A percentile compares a stretch with the other conserved stretches of the same genome.
Evolutionary conservation across 2,113 vertebrate genomes (phyloP).

Genomic region (human): GRCh38 chr6:97656501-97657000

Average conservation of each 20-base stretch:
- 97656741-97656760: slow-evolving; percentile 70
- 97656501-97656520: slow-evolving; percentile 94
- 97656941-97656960: slow-evolving; percentile 11
- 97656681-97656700: slow-evolving; percentile 47
- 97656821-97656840: slow-evolving; percentile 48
- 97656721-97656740: slow-evolving; percentile 67
- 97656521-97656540: slow-evolving; percentile 89
- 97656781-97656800: slow-evolving; percentile 52
- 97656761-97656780: slow-evolving; percentile 55
- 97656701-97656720: slow-evolving; percentile 67
- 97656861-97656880: slow-evolving; percentile 66
- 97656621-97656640: slow-evolving; percentile 77
- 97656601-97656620: slow-evolving; percentile 81
- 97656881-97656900: slow-evolving; percentile 28
- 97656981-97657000: slow-evolving; percentile 54
- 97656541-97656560: slow-evolving; percentile 91
- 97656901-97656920: slow-evolving; percentile 31
- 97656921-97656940: slow-evolving; percentile 67
- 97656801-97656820: slow-evolving; percentile 47
- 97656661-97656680: slow-evolving; percentile 49
- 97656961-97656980: slow-evolving; percentile 55
- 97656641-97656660: slow-evolving; percentile 57
- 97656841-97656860: slow-evolving; percentile 65
- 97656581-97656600: slow-evolving; percentile 83
- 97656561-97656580: slow-evolving; percentile 88